These are phyloP conservation scores for Acrobasis consociella DNA, from an alignment of 2,888 invertebrate genomes.

Conservation along the genomic window DNA sequence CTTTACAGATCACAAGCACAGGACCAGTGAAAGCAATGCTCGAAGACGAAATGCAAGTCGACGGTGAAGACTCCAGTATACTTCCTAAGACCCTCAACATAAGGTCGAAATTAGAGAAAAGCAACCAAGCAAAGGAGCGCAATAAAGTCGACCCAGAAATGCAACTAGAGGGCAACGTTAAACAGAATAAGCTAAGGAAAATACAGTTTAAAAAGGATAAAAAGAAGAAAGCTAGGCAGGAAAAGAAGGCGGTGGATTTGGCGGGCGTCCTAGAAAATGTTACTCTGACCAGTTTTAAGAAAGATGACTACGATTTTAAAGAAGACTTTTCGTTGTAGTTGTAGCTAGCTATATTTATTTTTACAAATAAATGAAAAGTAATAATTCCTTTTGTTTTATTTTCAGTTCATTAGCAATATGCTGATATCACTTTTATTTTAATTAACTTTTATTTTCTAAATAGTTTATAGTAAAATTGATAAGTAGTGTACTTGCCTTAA, in stretches of 20 bases:
- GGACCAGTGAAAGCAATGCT: constrained; percentile 82
- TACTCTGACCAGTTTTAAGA: constrained; percentile 63
- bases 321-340: constrained; percentile 75
- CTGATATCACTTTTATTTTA: no score
- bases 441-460: no score
- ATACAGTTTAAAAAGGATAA: constrained; percentile 85
- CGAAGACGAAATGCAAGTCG: constrained; percentile 79
- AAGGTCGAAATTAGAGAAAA: constrained; percentile 61
- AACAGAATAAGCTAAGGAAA: constrained; percentile 68
- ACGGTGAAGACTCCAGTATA: constrained; percentile 69
- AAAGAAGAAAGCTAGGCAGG: constrained; percentile 76
- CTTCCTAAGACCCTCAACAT: constrained; percentile 71
- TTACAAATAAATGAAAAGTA: constrained; percentile 20
- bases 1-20: constrained; percentile 81
- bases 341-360: background rate
- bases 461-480: no score
- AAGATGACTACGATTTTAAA: constrained; percentile 85
- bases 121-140: constrained; percentile 55
- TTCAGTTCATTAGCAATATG: no score
- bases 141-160: constrained; percentile 85
- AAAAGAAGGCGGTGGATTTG: constrained; percentile 85
- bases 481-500: no score
- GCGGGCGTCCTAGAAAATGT: constrained; percentile 86
- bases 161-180: constrained; percentile 86
- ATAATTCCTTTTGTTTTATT: background rate